Conservation (phyloP, 1,140 invertebrate species). For the Cydia splendana region DNA sequence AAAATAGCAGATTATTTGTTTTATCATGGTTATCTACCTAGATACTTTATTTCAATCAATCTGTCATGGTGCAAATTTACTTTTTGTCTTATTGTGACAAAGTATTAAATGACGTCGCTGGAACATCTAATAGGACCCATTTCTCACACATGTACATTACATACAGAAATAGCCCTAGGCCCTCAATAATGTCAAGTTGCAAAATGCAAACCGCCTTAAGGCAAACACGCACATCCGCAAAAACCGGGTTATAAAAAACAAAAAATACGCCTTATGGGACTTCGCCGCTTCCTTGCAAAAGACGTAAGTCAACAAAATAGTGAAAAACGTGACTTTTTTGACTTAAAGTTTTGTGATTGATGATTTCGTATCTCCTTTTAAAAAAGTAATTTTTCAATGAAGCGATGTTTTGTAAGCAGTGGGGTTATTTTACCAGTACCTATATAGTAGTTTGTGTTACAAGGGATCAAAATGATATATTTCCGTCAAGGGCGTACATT, state of each 20-base stretch:
- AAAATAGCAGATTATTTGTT: no score
- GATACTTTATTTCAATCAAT: not conserved
- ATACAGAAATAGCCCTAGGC: not conserved
- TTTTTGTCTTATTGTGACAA: not conserved
- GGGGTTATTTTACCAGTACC: not conserved
- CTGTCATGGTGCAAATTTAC: not conserved
- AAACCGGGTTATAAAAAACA: not conserved
- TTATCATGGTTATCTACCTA: not conserved
- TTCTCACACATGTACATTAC: not conserved
- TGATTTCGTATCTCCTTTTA: not conserved
- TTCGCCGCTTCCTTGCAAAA: not conserved
- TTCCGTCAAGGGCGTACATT: no score
- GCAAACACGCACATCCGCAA: conserved; percentile 3
- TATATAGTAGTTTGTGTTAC: no score
- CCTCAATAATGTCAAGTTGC: conserved; percentile 8
- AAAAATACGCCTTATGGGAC: not conserved
- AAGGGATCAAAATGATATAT: no score
- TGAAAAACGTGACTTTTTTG: not conserved
- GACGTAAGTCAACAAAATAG: not conserved
- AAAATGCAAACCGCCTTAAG: conserved; percentile 6
- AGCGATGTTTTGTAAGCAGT: not conserved
- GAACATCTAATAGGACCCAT: not conserved
- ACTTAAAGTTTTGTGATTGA: not conserved
- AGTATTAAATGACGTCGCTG: not conserved
- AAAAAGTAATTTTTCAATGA: not conserved